Percentiles rank a stretch among this genome's conserved stretches.
Evolutionary conservation across 2,113 vertebrate species (phyloP).

Genomic region (Cyprinodon tularosa): DNA sequence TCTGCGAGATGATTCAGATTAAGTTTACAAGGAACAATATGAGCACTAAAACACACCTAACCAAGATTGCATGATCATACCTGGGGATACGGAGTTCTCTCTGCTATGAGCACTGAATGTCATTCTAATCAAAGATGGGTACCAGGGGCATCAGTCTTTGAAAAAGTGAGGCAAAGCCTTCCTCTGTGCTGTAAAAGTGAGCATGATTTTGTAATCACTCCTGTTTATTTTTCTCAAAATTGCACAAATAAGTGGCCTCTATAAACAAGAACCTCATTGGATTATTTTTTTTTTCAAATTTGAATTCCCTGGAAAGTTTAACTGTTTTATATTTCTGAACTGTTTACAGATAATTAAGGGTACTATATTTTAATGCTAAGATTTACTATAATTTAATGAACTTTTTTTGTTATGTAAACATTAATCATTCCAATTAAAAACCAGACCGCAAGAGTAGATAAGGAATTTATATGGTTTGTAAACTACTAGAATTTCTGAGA

Average conservation of each 20-base stretch:
- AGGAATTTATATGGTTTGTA: neutral
- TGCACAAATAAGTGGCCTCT: conserved; percentile 23
- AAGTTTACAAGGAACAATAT: neutral
- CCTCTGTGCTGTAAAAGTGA: conserved; percentile 6
- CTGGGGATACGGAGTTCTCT: neutral
- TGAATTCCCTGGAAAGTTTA: neutral
- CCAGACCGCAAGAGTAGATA: neutral
- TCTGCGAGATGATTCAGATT: conserved; percentile 1
- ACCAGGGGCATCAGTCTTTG: conserved; percentile 9
- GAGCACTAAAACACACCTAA: neutral
- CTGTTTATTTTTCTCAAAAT: conserved; percentile 9
- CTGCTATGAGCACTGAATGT: conserved; percentile 15
- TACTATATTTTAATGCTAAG: neutral
- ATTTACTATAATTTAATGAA: neutral
- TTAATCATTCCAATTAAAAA: neutral
- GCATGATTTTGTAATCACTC: neutral
- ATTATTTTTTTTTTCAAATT: neutral
- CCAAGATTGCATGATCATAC: neutral
- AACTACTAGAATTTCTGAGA: neutral
- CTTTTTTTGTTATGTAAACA: neutral
- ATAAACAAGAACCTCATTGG: neutral
- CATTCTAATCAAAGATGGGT: conserved; percentile 34
- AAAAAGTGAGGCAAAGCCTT: conserved; percentile 21
- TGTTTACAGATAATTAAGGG: neutral
- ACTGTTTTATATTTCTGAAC: too few relatives aligned